Evolutionary conservation across 2,113 vertebrate genomes (phyloP).

Genomic region (Bos indicus): DNA sequence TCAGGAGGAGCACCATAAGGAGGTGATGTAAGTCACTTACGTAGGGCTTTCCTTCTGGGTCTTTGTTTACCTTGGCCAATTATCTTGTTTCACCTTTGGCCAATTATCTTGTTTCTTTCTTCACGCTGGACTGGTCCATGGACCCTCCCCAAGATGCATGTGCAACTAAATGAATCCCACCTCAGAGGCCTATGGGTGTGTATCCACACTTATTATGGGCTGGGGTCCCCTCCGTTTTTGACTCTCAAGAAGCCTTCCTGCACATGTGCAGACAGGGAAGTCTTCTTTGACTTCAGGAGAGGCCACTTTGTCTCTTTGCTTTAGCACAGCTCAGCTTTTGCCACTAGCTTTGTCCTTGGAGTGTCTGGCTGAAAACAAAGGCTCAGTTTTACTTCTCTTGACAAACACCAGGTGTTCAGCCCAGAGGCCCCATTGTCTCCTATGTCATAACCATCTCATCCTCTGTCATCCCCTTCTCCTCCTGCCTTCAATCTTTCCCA

Average conservation of each 20-base stretch:
- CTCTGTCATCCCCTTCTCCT: neutral
- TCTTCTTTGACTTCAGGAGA: neutral
- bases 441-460: neutral
- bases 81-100: neutral
- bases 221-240: neutral
- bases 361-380: neutral
- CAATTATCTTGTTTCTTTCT: neutral
- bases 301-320: neutral
- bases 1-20: neutral
- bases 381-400: neutral
- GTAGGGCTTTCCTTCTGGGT: neutral
- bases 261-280: neutral
- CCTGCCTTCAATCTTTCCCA: neutral
- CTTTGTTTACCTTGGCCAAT: neutral
- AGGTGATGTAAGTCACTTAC: neutral
- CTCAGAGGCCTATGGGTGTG: neutral
- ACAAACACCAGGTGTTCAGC: neutral
- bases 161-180: neutral
- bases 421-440: neutral
- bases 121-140: neutral
- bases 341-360: neutral
- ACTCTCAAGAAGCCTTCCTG: neutral
- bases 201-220: neutral
- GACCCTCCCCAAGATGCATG: neutral
- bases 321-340: neutral